Conservation (phyloP, 2,113 vertebrate genomes). For the Indicator maculatus region DNA sequence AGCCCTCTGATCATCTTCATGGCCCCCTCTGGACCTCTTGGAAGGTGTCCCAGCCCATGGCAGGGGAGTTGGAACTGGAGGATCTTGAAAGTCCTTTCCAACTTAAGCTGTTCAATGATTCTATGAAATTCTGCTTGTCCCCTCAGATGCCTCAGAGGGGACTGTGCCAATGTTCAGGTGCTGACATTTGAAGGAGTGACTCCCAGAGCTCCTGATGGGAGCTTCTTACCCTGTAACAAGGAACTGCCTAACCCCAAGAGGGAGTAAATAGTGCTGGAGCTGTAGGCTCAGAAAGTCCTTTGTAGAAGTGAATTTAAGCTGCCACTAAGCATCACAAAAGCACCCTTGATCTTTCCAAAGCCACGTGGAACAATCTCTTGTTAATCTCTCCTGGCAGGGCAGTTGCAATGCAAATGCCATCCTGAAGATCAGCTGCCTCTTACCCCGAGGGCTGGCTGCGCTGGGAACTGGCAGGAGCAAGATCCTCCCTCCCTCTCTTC, state of each 20-base stretch:
- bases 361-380: neutral
- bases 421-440: neutral
- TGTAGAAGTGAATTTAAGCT: neutral
- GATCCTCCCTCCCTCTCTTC: neutral
- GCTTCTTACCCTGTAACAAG: neutral
- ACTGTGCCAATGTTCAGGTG: neutral
- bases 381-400: neutral
- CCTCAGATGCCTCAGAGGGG: neutral
- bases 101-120: too few relatives aligned
- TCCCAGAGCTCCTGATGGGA: neutral
- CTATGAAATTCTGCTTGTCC: neutral
- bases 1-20: too few relatives aligned
- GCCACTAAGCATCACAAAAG: neutral
- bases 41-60: too few relatives aligned
- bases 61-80: too few relatives aligned
- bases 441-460: neutral
- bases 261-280: neutral
- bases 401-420: neutral
- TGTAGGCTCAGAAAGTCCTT: neutral
- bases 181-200: neutral
- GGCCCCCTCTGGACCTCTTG: too few relatives aligned
- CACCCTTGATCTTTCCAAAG: neutral
- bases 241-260: neutral
- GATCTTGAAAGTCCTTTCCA: too few relatives aligned
- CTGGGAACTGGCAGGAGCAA: neutral